Conservation (phyloP, 2,797 vertebrate genomes). For the Nyctibius grandis region DNA sequence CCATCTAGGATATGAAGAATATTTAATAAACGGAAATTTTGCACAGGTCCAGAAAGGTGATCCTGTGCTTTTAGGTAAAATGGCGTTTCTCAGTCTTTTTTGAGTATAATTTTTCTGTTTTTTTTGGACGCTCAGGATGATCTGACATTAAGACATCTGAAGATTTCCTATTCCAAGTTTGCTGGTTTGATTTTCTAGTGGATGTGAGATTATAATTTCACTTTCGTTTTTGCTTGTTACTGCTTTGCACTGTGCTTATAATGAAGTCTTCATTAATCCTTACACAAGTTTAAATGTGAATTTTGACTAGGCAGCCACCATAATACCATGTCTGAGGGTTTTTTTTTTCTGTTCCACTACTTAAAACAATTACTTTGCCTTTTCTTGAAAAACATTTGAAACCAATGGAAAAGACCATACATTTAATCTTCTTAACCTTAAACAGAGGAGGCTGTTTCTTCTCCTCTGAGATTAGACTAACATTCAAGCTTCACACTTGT, state of each 20-base stretch:
- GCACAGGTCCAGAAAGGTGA: background rate
- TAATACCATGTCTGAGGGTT: background rate
- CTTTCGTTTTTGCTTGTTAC: background rate
- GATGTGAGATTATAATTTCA: background rate
- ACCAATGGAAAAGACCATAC: background rate
- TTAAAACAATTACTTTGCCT: background rate
- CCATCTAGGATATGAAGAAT: background rate
- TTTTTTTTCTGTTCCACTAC: background rate
- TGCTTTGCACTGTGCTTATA: background rate
- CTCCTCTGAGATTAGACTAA: background rate
- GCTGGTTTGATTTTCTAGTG: background rate
- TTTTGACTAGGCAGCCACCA: background rate
- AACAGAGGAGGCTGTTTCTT: background rate
- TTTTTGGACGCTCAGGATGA: background rate
- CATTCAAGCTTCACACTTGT: background rate
- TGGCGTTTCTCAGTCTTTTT: background rate
- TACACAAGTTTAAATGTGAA: background rate
- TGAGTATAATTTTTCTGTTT: background rate
- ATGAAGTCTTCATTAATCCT: background rate
- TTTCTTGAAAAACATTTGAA: background rate
- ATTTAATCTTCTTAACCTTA: background rate
- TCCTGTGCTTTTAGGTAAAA: background rate
- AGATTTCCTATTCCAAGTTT: background rate
- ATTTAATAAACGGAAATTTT: background rate
- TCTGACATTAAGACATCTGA: background rate